Conservation (phyloP, 2,888 invertebrate species). For the Morpho achilles region DNA sequence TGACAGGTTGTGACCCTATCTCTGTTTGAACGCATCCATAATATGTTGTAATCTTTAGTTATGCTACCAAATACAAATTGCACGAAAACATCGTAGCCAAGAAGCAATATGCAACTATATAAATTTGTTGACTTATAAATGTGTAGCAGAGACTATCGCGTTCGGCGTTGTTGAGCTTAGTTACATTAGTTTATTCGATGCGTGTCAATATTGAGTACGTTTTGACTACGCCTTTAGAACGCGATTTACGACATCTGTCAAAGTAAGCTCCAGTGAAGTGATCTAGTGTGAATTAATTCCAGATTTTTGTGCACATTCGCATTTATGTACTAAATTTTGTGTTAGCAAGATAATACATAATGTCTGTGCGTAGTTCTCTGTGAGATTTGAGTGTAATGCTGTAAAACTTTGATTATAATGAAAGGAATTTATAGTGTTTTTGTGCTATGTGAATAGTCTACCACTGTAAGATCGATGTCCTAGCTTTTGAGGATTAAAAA, state of each 20-base stretch:
- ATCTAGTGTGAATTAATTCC: constrained; percentile 26
- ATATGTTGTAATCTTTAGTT: not conserved
- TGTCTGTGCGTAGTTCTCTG: constrained; percentile 44
- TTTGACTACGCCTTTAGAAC: constrained; percentile 44
- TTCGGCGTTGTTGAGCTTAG: constrained; percentile 12
- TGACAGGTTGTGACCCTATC: too few species aligned
- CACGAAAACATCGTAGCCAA: not conserved
- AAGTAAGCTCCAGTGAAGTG: constrained; percentile 34
- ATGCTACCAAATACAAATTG: constrained; percentile 4
- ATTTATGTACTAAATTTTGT: constrained; percentile 41
- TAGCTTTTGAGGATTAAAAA: constrained; percentile 60
- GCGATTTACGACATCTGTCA: constrained; percentile 66
- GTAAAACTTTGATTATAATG: constrained; percentile 56
- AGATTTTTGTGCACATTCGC: constrained; percentile 37
- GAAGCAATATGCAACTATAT: too few species aligned
- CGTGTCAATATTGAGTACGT: constrained; percentile 56
- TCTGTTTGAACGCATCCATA: constrained; percentile 2
- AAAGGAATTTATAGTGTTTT: constrained; percentile 59
- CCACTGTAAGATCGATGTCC: constrained; percentile 41
- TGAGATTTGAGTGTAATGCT: constrained; percentile 41
- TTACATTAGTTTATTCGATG: constrained; percentile 53
- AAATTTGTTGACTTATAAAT: not conserved
- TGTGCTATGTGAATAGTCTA: constrained; percentile 49
- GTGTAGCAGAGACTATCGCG: constrained; percentile 4
- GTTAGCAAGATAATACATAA: constrained; percentile 40